Conservation (phyloP, 2,888 invertebrate species). For the Tenthredo notha region DNA sequence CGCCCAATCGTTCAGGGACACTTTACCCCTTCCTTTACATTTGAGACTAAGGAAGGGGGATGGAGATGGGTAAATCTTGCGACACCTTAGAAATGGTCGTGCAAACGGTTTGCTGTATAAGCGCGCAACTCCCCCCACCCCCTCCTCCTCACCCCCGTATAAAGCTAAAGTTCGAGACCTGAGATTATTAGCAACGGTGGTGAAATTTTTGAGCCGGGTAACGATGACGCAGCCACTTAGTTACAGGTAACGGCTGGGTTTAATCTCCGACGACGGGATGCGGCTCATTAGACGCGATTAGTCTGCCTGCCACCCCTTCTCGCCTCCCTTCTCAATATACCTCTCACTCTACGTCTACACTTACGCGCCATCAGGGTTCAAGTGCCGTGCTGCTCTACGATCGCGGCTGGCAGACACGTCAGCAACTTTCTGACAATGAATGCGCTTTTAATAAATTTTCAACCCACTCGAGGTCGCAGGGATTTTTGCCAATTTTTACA, state of each 20-base stretch:
- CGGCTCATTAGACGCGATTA: conserved; percentile 73
- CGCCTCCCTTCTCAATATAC: conserved; percentile 54
- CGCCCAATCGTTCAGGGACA: not conserved
- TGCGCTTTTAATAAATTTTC: conserved; percentile 76
- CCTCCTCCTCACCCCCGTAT: too few relatives aligned
- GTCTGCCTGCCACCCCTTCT: conserved; percentile 65
- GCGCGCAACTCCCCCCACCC: not conserved
- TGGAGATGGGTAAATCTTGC: conserved; percentile 3
- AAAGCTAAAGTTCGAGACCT: conserved; percentile 27
- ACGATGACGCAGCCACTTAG: conserved; percentile 56
- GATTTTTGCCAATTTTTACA: conserved; percentile 54
- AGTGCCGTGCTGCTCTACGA: conserved; percentile 59
- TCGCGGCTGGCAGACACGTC: conserved; percentile 60
- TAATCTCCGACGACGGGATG: conserved; percentile 69
- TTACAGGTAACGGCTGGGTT: conserved; percentile 59
- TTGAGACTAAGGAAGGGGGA: not conserved
- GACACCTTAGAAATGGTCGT: conserved; percentile 2
- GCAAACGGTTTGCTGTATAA: conserved; percentile 22
- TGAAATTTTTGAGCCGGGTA: conserved; percentile 54
- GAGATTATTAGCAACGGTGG: conserved; percentile 53
- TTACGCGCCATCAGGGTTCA: conserved; percentile 67
- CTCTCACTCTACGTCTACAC: conserved; percentile 51
- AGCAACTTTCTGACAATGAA: conserved; percentile 73
- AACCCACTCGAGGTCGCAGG: conserved; percentile 49
- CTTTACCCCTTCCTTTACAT: not conserved